Base-by-base conservation (phyloP, 2,113 vertebrate genomes). In the Pica pica region DNA sequence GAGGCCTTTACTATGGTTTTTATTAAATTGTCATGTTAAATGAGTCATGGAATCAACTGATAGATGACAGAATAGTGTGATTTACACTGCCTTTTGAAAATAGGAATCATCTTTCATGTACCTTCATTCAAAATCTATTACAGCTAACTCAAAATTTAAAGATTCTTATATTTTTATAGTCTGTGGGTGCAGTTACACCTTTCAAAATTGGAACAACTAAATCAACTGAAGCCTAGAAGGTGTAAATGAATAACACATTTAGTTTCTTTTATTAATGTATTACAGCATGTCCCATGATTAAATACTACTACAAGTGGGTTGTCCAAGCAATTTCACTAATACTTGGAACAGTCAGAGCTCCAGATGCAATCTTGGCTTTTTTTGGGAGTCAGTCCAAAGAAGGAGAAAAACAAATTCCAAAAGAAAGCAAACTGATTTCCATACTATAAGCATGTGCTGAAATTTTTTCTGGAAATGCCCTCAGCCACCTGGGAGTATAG, bases 321-420 rank as follows among this genome's bases (percentile, higher is more conserved):
- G 91, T 93, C 85, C 82, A 49, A 91, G 92, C 78, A 80, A 73
- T 94, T 91, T 95, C 61, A 76, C 67, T 92, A 83, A 65, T 73
- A 60, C n/a, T 93, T 92, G 88, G 71, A 96, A 70, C 68, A 80
- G 35, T 70, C 71, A 63, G 47, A 55, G 55, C 50, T 88, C 76
- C 92, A 94, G 86, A 57, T 93, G 83, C 83, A 89, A 1, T 89
- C 68, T 67, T 87, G 73, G 23, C 33, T 55, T 65, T 83, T 91
- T 86, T 61, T 17, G 20, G 76, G 55, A 93, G 17, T 86, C 47
- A 41, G 30, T 89, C 56, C 80, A 89, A 82, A 88, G 75, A 9
- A 90, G 42, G 60, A 94, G 57, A 83, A 93, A 82, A 71, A 89
- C 13, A 1, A 20, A 75, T 87, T 82, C 65, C 41, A 42, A 68